Evolutionary conservation across 2,797 vertebrate genomes (phyloP), one percentile per base, ranked within the genome.

Genomic region (Caiman crocodilus): DNA sequence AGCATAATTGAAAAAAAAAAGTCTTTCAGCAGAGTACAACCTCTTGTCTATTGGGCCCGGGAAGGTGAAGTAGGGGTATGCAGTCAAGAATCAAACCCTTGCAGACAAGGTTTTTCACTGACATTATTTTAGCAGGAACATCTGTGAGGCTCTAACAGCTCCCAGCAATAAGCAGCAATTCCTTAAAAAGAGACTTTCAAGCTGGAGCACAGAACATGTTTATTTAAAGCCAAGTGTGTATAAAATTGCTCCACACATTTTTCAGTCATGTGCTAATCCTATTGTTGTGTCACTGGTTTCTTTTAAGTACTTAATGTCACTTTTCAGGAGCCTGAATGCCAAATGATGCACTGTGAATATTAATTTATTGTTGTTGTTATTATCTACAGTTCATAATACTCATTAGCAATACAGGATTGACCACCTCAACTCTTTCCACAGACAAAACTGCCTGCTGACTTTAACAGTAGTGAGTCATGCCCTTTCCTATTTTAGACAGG

Each of bases 211-310:
- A 64, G 61, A 42, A 25, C 16, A 28, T 2, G 2, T 42, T 67
- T 55, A 57, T 71, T 21, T 42, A 59, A 57, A 94, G 55, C 18
- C n/a, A 57, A 79, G 75, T 1, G n/a, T 55, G 63, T 79, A n/a
- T 61, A 13, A 18, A 55, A 65, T 82, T 73, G 8, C 30, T 7
- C 88, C 50, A 25, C 0, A 0, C 58, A 56, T 75, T 6, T 7
- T 0, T 0, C 14, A 74, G 26, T 15, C 32, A 32, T 0, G 0
- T 10, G 57, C 28, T 12, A 4, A 9, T 4, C 30, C 14, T 7
- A 82, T 63, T 79, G 71, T 17, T 42, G 30, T 15, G 32, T 79
- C 78, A 0, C 0, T 0, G 0, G 18, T 12, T 1, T 0, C 5
- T 76, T 65, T 35, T 23, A 42, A 59, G 26, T 59, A 25, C 14